Base-by-base conservation (phyloP, 2,888 invertebrate species). In the Luffia ferchaultella region DNA sequence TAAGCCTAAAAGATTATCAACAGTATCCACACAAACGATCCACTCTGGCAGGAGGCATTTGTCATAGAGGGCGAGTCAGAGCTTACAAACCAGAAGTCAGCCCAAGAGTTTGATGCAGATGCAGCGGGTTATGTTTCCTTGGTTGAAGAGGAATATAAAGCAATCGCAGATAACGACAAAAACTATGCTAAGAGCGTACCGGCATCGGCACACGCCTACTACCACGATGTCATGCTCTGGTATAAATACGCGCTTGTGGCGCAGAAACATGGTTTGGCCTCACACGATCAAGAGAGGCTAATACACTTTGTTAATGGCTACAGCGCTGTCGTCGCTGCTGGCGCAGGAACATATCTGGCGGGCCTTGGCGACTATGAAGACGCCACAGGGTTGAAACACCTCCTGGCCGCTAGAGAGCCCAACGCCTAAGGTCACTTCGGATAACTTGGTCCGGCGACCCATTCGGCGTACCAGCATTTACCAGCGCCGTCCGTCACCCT, bases 351-450 rank as follows among this genome's bases (percentile, higher is more conserved):
- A 5, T 57, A 57, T 41, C 52, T 57, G 1, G 51, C 42, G 5
- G 55, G 57, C 0, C 40, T 57, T 1, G 55, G 57, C 17, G 57
- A 57, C 20, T 57, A 45, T 48, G 30, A 40, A 1, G 57, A 57
- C 50, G 51, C 51, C 16, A 57, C 55, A 1, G 57, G 52, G 1
- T 48, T 55, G 1, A 52, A 51, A 42, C 55, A 55, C 40, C 46
- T 48, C 12, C 20, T 54, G 1, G 40, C 20, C 0, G 49, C 54
- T 1, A 5, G 12, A 7, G 47, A 49, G 46, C 55, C 57, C 1
- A 57, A 57, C 19, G 48, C 20, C 2, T 18, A 53, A 15, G 54
- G 57, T 1, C 51, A 55, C 42, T 56, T 55, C 42, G 56, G 56
- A 1, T 20, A 42, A 16, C 40, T 43, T 15, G 51, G 54, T 53